A percentile compares a stretch with the other conserved stretches of the same genome.
Evolutionary conservation across 2,888 invertebrate genomes (phyloP).

Genomic region (Charanyca ferruginea): DNA sequence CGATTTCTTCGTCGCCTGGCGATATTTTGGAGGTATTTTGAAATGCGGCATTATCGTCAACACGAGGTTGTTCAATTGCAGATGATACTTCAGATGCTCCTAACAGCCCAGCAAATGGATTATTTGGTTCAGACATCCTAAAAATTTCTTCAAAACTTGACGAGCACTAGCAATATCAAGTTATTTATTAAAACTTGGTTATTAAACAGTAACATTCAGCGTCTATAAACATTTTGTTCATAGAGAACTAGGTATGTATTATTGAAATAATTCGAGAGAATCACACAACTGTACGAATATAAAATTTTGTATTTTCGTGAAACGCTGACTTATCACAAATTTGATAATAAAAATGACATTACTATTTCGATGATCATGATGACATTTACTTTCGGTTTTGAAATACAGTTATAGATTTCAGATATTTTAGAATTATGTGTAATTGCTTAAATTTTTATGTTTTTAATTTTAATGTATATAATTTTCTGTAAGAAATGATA

Average conservation of each 20-base stretch:
- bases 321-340: constrained; percentile 74
- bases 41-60: constrained; percentile 69
- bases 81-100: constrained; percentile 77
- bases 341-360: constrained; percentile 71
- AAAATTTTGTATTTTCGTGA: constrained; percentile 58
- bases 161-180: constrained; percentile 50
- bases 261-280: constrained; percentile 30
- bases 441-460: not conserved
- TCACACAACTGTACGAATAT: constrained; percentile 25
- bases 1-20: constrained; percentile 73
- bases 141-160: constrained; percentile 43
- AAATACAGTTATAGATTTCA: constrained; percentile 22
- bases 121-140: constrained; percentile 85
- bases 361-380: constrained; percentile 60
- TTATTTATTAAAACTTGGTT: constrained; percentile 42
- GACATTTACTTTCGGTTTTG: constrained; percentile 61
- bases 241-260: constrained; percentile 31
- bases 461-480: not conserved
- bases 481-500: not conserved
- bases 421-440: not conserved
- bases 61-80: constrained; percentile 68
- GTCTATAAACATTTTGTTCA: constrained; percentile 53
- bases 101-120: constrained; percentile 86
- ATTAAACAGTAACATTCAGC: constrained; percentile 39
- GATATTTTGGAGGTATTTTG: constrained; percentile 72